Base-by-base conservation (phyloP, 35 echinoderm and acorn worm genomes). In the Apostichopus parvimensis region DNA sequence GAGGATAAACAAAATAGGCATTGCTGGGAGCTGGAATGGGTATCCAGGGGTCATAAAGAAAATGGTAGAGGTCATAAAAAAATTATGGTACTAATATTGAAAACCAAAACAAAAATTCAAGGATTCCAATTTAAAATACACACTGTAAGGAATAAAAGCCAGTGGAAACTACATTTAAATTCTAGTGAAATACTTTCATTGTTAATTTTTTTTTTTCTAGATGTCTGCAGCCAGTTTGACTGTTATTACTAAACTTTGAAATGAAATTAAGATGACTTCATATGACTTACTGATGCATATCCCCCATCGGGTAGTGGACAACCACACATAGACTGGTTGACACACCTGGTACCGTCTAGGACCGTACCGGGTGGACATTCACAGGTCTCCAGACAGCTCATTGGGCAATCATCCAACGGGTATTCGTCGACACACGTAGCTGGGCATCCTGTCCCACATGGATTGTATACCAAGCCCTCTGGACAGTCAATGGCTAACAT, bases 321-420 rank as follows among this genome's bases (percentile, higher is more conserved):
- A 0, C 95, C 95, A 82, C 95, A 96, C 87, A 91, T 23, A 22
- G 88, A 56, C 59, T 66, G 87, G 23, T 88, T 60, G 21, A 98
- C 90, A 84, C 96, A 98, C 5, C 13, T 73, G 10, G 77, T 90
- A 26, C 96, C 94, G 54, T 98, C 94, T 24, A 95, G 58, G 6
- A 95, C 77, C 2, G 55, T 93, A 6, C 92, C 96, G 21, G 87
- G 62, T 21, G 89, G 88, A 86, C 96, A 98, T 78, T 92, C 59
- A 77, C 96, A 98, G 9, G 75, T 93, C 18, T 98, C 96, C 6
- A 95, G 53, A 83, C 96, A 98, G 8, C 77, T 66, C 6, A 71
- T 72, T 28, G 94, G 79, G 53, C 94, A 94, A 34, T 82, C 84
- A 6, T 56, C 53, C 10, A 77, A 25, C 9, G 64, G 72, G 0